Conservation (phyloP, 2,797 vertebrate genomes). For the Masticophis lateralis region DNA sequence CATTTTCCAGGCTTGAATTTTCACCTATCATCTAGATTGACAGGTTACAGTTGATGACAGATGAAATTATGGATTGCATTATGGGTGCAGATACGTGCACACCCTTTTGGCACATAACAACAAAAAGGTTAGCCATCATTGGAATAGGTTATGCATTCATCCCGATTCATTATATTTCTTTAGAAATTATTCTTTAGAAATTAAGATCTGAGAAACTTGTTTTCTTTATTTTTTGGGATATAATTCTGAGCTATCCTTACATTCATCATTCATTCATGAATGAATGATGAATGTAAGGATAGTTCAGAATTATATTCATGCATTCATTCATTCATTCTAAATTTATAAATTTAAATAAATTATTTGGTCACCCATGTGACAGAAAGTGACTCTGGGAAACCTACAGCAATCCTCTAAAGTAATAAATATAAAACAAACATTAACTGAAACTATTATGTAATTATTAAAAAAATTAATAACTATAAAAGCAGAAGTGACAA, state of each 20-base stretch:
- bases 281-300: too few species aligned
- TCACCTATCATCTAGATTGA: background rate
- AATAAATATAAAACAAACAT: background rate
- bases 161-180: background rate
- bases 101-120: too few species aligned
- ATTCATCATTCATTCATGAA: background rate
- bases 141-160: background rate
- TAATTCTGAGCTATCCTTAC: background rate
- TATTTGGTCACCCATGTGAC: background rate
- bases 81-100: too few species aligned
- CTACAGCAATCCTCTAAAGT: background rate
- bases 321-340: background rate
- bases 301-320: too few species aligned
- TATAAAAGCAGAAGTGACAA: background rate
- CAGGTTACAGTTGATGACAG: background rate
- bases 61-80: background rate
- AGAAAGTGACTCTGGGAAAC: background rate
- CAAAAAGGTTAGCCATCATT: too few species aligned
- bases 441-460: background rate
- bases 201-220: background rate
- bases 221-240: background rate
- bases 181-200: background rate
- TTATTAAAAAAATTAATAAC: background rate
- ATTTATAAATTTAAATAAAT: background rate
- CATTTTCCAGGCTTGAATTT: background rate